Percentiles rank a stretch among this genome's conserved stretches.
phyloP scores from a whole-genome alignment of 2,113 vertebrate species.

The Megaleporinus macrocephalus region DNA sequence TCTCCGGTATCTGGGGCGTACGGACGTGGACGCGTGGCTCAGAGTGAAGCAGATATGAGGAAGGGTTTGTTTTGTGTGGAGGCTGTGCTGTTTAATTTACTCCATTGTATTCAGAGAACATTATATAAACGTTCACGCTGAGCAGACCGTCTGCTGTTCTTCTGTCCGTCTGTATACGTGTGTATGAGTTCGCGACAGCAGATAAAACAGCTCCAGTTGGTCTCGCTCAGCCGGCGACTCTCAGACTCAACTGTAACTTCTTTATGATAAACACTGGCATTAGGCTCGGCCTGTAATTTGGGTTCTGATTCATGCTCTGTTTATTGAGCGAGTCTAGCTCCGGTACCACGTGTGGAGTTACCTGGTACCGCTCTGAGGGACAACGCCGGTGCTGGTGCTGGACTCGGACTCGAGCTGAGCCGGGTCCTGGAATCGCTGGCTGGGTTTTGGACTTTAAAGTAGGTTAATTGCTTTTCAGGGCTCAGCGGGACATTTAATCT shows the following conservation, averaged over 20 bases:
- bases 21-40: no score
- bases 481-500: conserved; percentile 3
- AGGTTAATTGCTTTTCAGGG: conserved; percentile 31
- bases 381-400: neutral
- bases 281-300: conserved; percentile 33
- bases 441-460: conserved; percentile 21
- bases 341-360: neutral
- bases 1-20: no score
- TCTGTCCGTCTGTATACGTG: conserved; percentile 1
- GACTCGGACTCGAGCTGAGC: no score
- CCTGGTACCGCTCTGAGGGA: conserved; percentile 1
- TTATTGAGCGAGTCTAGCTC: conserved; percentile 10
- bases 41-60: no score
- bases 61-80: no score
- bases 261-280: conserved; percentile 42
- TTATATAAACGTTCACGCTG: no score
- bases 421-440: neutral
- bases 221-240: conserved; percentile 4
- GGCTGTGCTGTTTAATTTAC: no score
- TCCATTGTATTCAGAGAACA: no score
- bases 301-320: conserved; percentile 36
- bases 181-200: conserved; percentile 17
- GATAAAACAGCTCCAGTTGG: conserved; percentile 12
- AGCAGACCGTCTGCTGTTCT: no score
- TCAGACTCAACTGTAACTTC: conserved; percentile 42